Conservation (phyloP, 2,888 invertebrate genomes). For the Meteorus cinctellus region DNA sequence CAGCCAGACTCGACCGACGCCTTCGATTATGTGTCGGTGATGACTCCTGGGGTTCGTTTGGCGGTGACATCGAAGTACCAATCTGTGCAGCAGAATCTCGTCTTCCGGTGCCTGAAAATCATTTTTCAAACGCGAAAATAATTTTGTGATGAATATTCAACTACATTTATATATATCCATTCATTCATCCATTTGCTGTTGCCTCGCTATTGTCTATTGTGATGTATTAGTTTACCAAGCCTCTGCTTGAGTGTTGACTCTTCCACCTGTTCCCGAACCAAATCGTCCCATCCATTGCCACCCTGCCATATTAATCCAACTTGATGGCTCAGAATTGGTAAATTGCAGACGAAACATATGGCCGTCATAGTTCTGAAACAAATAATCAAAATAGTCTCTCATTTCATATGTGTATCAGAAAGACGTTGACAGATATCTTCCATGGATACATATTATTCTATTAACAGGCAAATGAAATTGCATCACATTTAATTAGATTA, state of each 20-base stretch:
- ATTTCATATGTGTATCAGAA: neutral
- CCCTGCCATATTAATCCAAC: constrained; percentile 95
- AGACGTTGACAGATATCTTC: neutral
- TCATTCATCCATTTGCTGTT: constrained; percentile 21
- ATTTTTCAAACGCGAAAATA: too few relatives aligned
- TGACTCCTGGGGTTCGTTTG: constrained; percentile 81
- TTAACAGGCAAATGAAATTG: too few relatives aligned
- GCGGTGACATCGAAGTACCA: constrained; percentile 84
- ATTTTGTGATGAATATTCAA: neutral
- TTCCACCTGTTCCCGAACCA: constrained; percentile 89
- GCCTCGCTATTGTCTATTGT: too few relatives aligned
- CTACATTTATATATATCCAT: neutral
- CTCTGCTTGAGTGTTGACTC: constrained; percentile 89
- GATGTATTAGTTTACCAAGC: constrained; percentile 76
- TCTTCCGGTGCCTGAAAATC: constrained; percentile 76
- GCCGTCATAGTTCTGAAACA: constrained; percentile 90
- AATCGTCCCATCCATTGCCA: constrained; percentile 95
- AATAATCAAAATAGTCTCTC: neutral
- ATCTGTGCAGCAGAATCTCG: constrained; percentile 95
- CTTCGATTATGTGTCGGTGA: constrained; percentile 83
- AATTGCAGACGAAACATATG: constrained; percentile 96
- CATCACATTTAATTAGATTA: too few relatives aligned
- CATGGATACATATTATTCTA: neutral
- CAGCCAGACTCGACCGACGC: constrained; percentile 89
- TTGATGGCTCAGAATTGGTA: constrained; percentile 95